Conservation (phyloP, 2,797 vertebrate species). For the Melanotaenia trifasciata region DNA sequence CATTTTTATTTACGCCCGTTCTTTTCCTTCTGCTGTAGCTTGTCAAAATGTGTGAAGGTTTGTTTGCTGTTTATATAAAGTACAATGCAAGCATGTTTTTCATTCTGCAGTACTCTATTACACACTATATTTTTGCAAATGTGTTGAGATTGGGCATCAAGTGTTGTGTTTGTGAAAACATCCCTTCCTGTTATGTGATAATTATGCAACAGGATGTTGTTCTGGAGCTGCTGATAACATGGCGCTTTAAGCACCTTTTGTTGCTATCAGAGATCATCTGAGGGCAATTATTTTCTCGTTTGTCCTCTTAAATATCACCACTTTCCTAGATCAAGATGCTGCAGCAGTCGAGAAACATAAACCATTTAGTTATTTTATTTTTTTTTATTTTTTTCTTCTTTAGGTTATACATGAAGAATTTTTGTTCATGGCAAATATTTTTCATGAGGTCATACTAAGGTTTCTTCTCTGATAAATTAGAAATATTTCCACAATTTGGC, state of each 20-base stretch:
- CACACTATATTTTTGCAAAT: not conserved
- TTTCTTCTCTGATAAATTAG: not conserved
- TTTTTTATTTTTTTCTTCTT: not conserved
- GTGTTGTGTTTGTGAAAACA: slow-evolving; percentile 19
- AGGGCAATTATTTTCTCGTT: not conserved
- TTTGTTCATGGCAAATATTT: not conserved
- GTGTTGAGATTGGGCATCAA: not conserved
- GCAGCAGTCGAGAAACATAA: not conserved
- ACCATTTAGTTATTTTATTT: not conserved
- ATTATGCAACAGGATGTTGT: slow-evolving; percentile 47
- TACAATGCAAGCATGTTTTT: not conserved
- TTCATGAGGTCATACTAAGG: not conserved
- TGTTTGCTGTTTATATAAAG: too few species aligned
- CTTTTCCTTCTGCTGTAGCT: too few species aligned
- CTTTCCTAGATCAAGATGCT: not conserved
- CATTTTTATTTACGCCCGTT: too few species aligned
- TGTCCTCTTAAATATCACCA: not conserved
- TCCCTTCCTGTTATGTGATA: slow-evolving; percentile 45
- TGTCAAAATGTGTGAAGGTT: too few species aligned
- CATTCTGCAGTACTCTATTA: not conserved
- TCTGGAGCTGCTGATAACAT: slow-evolving; percentile 19
- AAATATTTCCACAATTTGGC: not conserved
- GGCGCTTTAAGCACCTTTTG: slow-evolving; percentile 5
- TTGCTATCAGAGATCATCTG: slow-evolving; percentile 1
- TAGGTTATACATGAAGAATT: not conserved